Conservation (phyloP, 2,797 vertebrate species). For the Rhynchonycteris naso region DNA sequence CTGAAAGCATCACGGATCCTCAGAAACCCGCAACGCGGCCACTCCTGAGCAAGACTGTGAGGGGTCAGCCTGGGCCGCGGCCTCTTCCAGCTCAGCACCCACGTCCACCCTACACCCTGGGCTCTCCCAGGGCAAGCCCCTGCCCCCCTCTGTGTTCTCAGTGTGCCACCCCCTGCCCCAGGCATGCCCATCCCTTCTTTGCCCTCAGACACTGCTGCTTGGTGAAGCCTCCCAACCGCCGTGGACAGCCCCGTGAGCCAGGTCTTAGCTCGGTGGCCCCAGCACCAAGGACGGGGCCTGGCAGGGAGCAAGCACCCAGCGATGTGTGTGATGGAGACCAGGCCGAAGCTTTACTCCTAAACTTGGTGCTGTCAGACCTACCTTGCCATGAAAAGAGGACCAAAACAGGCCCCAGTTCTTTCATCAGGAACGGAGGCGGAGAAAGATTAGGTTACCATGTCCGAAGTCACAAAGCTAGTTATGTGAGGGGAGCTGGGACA, state of each 20-base stretch:
- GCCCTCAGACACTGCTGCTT: not conserved
- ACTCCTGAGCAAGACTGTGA: not conserved
- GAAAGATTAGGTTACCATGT: not conserved
- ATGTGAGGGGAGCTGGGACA: not conserved
- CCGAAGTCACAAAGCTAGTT: not conserved
- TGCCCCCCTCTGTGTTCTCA: not conserved
- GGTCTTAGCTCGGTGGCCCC: not conserved
- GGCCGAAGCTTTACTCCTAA: not conserved
- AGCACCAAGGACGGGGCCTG: not conserved
- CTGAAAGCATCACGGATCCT: not conserved
- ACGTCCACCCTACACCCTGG: not conserved
- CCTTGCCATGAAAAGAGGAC: not conserved
- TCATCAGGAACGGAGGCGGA: not conserved
- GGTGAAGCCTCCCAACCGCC: not conserved
- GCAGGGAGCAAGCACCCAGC: not conserved
- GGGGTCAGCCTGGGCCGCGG: not conserved
- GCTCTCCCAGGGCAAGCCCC: not conserved
- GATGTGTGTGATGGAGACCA: not conserved
- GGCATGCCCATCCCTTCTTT: not conserved
- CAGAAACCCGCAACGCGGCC: not conserved
- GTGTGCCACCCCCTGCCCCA: not conserved
- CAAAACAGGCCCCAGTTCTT: not conserved
- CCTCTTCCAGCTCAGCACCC: not conserved
- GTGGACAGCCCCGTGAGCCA: not conserved
- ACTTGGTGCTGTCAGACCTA: not conserved